phyloP scores from a whole-genome alignment of 2,797 vertebrate genomes.

The Rhabdophis nuchalis region DNA sequence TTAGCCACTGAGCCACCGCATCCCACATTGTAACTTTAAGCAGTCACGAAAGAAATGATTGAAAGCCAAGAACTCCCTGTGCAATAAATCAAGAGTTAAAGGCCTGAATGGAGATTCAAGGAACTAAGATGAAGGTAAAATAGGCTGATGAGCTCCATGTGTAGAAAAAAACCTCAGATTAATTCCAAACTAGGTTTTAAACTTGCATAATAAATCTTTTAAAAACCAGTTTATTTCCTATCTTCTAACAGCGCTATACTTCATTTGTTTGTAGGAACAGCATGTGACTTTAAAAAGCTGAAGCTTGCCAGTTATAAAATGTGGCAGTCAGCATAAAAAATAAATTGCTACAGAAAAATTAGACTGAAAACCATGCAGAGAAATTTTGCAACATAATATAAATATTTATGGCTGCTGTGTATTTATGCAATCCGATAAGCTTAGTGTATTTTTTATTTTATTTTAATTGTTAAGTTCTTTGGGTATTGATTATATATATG shows the following conservation, averaged over 20 bases:
- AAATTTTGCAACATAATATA: constrained; percentile 4
- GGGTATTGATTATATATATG: not conserved
- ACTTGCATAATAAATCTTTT: not conserved
- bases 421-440: not conserved
- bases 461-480: constrained; percentile 25
- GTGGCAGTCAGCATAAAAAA: constrained; percentile 32
- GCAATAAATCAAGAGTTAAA: not conserved
- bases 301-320: constrained; percentile 23
- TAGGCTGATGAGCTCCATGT: not conserved
- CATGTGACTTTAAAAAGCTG: not conserved
- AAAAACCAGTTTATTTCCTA: not conserved
- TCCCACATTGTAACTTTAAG: not conserved
- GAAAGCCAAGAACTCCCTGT: not conserved
- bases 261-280: constrained; percentile 21
- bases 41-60: not conserved
- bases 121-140: not conserved
- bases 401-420: constrained; percentile 3
- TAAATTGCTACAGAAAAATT: constrained; percentile 15
- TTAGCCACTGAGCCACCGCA: no score
- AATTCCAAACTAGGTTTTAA: not conserved
- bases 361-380: constrained; percentile 9
- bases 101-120: not conserved
- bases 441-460: not conserved
- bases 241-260: not conserved
- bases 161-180: not conserved